Evolutionary conservation across 2,797 vertebrate genomes (phyloP), one percentile per base, ranked within the genome.

Genomic region (Sibirionetta formosa): DNA sequence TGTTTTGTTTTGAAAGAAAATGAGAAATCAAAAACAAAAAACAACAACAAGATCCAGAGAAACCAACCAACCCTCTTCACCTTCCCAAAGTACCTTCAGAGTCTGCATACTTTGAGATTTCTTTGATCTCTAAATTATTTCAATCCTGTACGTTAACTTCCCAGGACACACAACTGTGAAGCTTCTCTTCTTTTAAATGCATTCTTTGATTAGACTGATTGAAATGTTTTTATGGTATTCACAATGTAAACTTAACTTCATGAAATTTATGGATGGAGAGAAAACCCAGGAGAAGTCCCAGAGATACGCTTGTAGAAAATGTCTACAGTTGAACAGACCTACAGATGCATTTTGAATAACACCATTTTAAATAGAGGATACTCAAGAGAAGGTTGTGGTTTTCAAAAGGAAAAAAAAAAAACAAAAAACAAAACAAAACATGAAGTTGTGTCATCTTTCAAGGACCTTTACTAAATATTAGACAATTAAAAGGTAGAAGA

Each of bases 111-210:
- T 50, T 86, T 44, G 51, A 27, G 16, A 69, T 40, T 65, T 48
- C 33, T 93, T 73, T 88, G 26, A 82, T 51, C 38, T 90, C 46
- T 54, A 72, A 68, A 15, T 40, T 51, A 42, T 48, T 85, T 75
- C 40, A 82, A 78, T 63, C 22, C 18, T 24, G 33, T 70, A 24
- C 38, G 13, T 73, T 70, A 75, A 75, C 26, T 35, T 14, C 38
- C 14, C 14, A 14, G 14, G 14, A 61, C 12, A 69, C 7, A 0
- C 4, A 71, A 15, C 8, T 64, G 29, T 53, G 33, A 93, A 91
- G 20, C 15, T 46, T 46, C n/a, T 66, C n/a, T 60, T 79, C 16
- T 57, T 63, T 48, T 75, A 93, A 44, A 26, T 38, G 57, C 77
- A 20, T 50, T 85, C 24, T 80, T 80, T 72, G 70, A 82, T 54